phyloP scores from a whole-genome alignment of 35 echinoderm and acorn worm genomes.

The Eucidaris tribuloides region DNA sequence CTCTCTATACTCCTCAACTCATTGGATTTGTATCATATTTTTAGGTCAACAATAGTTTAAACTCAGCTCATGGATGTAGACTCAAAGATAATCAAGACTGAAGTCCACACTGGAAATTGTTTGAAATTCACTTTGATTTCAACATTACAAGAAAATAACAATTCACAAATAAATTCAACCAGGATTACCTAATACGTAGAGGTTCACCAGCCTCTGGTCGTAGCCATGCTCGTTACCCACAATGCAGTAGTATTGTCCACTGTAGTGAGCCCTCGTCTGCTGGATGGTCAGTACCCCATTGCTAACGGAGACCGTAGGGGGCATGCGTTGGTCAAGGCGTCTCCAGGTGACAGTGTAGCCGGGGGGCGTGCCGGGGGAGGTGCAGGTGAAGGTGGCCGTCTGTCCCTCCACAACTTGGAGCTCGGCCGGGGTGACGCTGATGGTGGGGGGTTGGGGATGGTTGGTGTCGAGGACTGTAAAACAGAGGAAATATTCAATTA shows the following conservation, averaged over 20 bases:
- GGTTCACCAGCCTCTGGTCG: conserved; percentile 39
- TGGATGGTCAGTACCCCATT: conserved; percentile 77
- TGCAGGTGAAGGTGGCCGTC: conserved; percentile 59
- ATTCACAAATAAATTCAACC: too few species aligned
- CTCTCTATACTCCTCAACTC: too few species aligned
- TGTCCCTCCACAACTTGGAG: conserved; percentile 62
- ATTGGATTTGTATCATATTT: too few species aligned
- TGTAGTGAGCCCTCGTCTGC: conserved; percentile 46
- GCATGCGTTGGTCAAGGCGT: conserved; percentile 61
- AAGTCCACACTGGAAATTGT: too few species aligned
- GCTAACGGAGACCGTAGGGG: conserved; percentile 41
- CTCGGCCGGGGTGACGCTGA: conserved; percentile 40
- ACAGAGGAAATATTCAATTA: too few species aligned
- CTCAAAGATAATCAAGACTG: too few species aligned
- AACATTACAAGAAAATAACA: too few species aligned
- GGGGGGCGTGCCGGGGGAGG: conserved; percentile 33
- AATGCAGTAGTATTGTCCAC: conserved; percentile 89
- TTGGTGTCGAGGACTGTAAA: conserved; percentile 45
- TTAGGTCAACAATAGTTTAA: too few species aligned
- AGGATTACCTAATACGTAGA: conserved; percentile 66
- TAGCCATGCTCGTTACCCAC: conserved; percentile 53
- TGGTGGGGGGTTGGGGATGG: conserved; percentile 34
- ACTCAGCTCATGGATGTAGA: too few species aligned
- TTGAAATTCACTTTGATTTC: too few species aligned
- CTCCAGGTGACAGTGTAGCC: conserved; percentile 73